A percentile compares a stretch with the other conserved stretches of the same genome.
These are phyloP conservation scores for Parazoanthus swiftii DNA, from an alignment of 92 coral and sea anemone species.

Conservation along the genomic window DNA sequence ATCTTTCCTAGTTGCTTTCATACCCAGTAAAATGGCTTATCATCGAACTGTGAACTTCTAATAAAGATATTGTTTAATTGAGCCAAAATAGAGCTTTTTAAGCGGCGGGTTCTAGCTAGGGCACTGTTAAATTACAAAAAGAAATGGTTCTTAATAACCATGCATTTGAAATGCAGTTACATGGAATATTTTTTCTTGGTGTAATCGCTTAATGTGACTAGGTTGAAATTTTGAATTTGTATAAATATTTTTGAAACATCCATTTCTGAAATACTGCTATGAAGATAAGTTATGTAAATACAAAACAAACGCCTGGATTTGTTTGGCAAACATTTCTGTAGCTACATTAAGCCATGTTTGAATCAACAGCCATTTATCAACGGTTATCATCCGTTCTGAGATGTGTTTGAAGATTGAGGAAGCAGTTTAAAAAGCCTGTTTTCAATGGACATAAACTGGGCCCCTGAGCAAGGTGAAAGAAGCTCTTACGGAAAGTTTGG, in stretches of 20 bases:
- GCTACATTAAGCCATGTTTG: conserved; percentile 10
- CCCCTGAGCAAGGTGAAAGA: background rate
- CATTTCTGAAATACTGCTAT: background rate
- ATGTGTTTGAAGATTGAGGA: background rate
- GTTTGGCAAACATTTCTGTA: conserved; percentile 4
- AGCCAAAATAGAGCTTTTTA: background rate
- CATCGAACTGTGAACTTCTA: background rate
- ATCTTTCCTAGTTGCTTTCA: background rate
- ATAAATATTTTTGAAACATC: background rate
- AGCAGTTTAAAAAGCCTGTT: conserved; percentile 18
- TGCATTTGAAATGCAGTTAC: background rate
- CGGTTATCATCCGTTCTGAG: background rate
- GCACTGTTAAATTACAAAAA: background rate
- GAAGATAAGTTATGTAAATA: background rate
- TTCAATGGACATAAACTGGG: background rate
- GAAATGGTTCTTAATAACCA: too few species aligned
- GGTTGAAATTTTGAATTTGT: background rate
- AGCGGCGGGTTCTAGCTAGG: too few species aligned
- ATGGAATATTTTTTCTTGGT: background rate
- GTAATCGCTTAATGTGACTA: background rate
- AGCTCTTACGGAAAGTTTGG: conserved; percentile 7
- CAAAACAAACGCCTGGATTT: background rate
- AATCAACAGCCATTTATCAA: background rate
- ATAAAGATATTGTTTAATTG: too few species aligned
- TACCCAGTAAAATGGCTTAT: background rate